Evolutionary conservation across 1,140 invertebrate species (phyloP).

Genomic region (Drosophila equinoxialis): DNA sequence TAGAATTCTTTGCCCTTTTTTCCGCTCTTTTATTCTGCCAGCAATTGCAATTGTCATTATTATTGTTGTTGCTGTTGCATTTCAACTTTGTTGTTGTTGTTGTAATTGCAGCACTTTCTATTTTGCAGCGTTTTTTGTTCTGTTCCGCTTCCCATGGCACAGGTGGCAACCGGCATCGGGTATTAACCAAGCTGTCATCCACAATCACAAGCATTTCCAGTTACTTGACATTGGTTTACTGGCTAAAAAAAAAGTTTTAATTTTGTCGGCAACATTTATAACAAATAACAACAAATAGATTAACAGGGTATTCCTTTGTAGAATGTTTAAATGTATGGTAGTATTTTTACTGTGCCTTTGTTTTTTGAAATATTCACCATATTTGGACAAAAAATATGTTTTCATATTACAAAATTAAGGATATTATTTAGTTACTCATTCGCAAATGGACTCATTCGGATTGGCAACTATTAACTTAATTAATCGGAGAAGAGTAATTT

Average conservation of each 20-base stretch:
- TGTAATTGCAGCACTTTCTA: conserved; percentile 50
- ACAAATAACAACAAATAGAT: neutral
- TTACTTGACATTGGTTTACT: neutral
- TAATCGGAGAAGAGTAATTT: no score
- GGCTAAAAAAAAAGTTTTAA: neutral
- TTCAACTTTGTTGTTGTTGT: conserved; percentile 45
- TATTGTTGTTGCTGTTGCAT: conserved; percentile 37
- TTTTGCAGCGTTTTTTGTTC: conserved; percentile 28
- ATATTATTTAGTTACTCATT: no score
- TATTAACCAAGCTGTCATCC: conserved; percentile 20
- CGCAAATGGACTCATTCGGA: no score
- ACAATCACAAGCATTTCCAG: conserved; percentile 50
- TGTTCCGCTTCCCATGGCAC: conserved; percentile 34
- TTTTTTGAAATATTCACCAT: no score
- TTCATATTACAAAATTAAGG: no score
- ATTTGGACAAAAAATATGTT: no score
- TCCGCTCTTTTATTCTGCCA: conserved; percentile 30
- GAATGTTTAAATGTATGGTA: no score
- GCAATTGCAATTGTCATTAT: conserved; percentile 56
- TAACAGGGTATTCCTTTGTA: neutral
- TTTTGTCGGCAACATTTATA: conserved; percentile 21
- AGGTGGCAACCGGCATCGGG: conserved; percentile 15
- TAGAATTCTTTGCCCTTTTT: conserved; percentile 24
- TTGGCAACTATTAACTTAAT: no score
- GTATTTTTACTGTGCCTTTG: no score